Evolutionary conservation across 2,797 vertebrate genomes (phyloP).

Genomic region (Lagocephalus sceleratus): DNA sequence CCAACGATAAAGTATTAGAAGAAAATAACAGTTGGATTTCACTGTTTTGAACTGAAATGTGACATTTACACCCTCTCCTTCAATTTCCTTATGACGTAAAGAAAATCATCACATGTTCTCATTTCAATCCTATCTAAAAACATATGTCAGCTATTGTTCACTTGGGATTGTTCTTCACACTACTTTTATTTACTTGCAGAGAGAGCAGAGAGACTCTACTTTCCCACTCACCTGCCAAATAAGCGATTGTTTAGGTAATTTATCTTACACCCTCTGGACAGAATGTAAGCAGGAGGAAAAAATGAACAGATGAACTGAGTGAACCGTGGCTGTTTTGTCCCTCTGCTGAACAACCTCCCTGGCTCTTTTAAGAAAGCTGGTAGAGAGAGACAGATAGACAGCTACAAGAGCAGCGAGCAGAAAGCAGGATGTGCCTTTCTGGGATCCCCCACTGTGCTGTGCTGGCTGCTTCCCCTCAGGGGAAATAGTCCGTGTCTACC

Average conservation of each 20-base stretch:
- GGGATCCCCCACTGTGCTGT: constrained; percentile 25
- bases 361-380: constrained; percentile 3
- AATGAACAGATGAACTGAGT: constrained; percentile 21
- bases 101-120: no score
- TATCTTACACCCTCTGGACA: constrained; percentile 26
- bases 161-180: constrained; percentile 41
- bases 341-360: constrained; percentile 6
- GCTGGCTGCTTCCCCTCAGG: constrained; percentile 37
- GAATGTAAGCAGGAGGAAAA: background rate
- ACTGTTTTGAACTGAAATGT: no score
- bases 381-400: background rate
- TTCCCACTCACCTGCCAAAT: constrained; percentile 28
- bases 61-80: constrained; percentile 26
- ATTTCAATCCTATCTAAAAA: no score
- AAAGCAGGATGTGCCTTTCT: constrained; percentile 33
- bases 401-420: constrained; percentile 13
- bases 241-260: constrained; percentile 24
- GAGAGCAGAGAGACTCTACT: constrained; percentile 1
- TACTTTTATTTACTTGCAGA: constrained; percentile 28
- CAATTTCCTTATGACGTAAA: constrained; percentile 15
- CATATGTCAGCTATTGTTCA: no score
- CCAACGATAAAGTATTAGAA: no score
- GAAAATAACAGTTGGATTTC: no score
- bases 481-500: constrained; percentile 33
- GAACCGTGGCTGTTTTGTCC: constrained; percentile 17